Evolutionary conservation across 1,140 invertebrate genomes (phyloP).

Genomic region (Steinernema feltiae): DNA sequence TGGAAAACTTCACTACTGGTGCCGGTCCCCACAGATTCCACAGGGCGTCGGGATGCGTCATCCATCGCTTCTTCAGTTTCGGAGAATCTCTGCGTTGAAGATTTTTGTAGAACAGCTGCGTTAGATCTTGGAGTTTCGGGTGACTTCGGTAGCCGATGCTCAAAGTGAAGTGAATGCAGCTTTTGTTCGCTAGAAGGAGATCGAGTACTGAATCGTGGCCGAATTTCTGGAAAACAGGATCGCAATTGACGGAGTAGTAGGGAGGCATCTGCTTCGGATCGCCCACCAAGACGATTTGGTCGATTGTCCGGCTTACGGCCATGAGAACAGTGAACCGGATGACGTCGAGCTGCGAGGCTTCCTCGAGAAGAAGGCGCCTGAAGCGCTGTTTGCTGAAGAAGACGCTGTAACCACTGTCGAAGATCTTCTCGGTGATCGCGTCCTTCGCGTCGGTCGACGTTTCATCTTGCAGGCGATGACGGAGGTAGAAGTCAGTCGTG

Average conservation of each 20-base stretch:
- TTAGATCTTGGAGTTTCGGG: neutral
- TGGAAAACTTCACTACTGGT: neutral
- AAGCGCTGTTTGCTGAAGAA: neutral
- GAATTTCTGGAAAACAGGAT: neutral
- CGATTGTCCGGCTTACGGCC: neutral
- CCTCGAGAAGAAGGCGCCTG: neutral
- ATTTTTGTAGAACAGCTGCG: neutral
- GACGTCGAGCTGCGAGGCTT: neutral
- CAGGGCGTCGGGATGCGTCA: too few species aligned
- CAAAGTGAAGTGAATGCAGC: neutral
- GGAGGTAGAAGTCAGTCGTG: neutral
- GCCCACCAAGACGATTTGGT: neutral
- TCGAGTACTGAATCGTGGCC: neutral
- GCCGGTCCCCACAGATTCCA: neutral
- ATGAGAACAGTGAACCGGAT: neutral
- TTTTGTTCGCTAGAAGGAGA: too few species aligned
- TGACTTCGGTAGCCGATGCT: neutral
- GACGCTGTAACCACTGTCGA: too few species aligned
- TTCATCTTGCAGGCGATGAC: too few species aligned
- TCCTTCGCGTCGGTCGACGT: too few species aligned
- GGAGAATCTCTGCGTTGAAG: neutral
- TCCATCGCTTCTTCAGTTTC: too few species aligned
- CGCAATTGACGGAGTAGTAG: neutral
- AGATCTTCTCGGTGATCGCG: too few species aligned
- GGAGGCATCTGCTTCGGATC: too few species aligned